Base-by-base conservation (phyloP, 1,140 invertebrate species). In the Bilobella aurantiaca region DNA sequence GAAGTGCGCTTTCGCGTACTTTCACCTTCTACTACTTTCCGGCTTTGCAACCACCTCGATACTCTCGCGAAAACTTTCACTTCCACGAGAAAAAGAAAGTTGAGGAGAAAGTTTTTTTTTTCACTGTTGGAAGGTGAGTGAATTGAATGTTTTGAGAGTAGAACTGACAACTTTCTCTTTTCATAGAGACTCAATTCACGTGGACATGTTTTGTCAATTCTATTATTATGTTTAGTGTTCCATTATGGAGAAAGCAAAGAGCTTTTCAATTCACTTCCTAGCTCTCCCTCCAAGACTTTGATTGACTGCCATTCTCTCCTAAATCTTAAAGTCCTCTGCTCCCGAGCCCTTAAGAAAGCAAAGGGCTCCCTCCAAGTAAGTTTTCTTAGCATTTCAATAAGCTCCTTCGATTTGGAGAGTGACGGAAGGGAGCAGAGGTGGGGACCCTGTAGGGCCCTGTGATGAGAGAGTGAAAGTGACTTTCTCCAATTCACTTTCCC, bases 151-250 rank as follows among this genome's bases (percentile, higher is more conserved):
- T 8, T 18, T 12, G 49, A 53, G 23, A 53, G 25, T 5, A 18
- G 49, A 53, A 23, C 49, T 53, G 49, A 53, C 49, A 53, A 53
- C 49, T 53, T 53, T 53, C 21, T 16, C 5, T 53, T 14, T 8
- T 16, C 3, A 53, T 5, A 53, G 3, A 53, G 12, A 12, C 49
- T 18, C 5, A 23, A 18, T 16, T 18, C 49, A 53, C 34, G 18
- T 53, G 49, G 8, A 12, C 49, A 53, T 53, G 49, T 53, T 53
- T 53, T 53, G 49, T 53, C 49, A 53, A 23, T 53, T 53, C 25
- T 53, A 16, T 53, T 53, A 18, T 53, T 14, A 53, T 53, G 49
- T 23, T 53, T 23, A 53, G 49, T 42, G 34, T 42, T 53, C 49
- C 49, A 53, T 53, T 53, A 53, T 53, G 23, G 23, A 53, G 49